Base-by-base conservation (phyloP, 2,888 invertebrate genomes). In the Drosophila stalkeri region DNA sequence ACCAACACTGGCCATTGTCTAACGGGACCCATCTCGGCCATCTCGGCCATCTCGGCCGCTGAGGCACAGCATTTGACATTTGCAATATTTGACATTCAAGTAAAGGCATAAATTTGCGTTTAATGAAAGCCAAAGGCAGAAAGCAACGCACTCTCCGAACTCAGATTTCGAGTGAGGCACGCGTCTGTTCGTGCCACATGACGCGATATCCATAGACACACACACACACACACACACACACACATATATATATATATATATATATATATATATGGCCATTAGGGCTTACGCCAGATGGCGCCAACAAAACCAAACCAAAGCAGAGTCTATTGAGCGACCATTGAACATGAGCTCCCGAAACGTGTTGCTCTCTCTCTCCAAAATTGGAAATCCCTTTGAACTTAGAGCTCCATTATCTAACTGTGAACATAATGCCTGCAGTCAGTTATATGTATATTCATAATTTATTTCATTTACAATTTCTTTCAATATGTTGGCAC, bases 51-150 rank as follows among this genome's bases (percentile, higher is more conserved):
- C 35, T 35, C 54, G 3, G 18, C 20, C 51, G 9, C 31, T 16
- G n/a, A 33, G 67, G 74, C 61, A 55, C 63, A 64, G 73, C 79
- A 72, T 79, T 83, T 86, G 86, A 86, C 90, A 89, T 87, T 90
- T 84, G 87, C 87, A 82, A 87, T 87, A 87, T 90, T 87, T 84
- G 87, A 84, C 90, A 89, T 89, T 90, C 77, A 89, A 87, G 87
- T 87, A 86, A 89, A 86, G 80, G 87, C 87, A 87, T 90, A 87
- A 87, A 87, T 87, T 87, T 86, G 78, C 75, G 85, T 88, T 90
- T 88, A 90, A 89, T 88, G 89, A 89, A 87, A 85, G 89, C 72
- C 79, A 80, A 78, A 86, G 82, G 57, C 65, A 59, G 44, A 23
- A 35, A 14, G 51, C 51, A 41, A 43, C 20, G 27, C 56, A 55